Evolutionary conservation across 2,113 vertebrate genomes (phyloP).

Genomic region (Girardinichthys multiradiatus): DNA sequence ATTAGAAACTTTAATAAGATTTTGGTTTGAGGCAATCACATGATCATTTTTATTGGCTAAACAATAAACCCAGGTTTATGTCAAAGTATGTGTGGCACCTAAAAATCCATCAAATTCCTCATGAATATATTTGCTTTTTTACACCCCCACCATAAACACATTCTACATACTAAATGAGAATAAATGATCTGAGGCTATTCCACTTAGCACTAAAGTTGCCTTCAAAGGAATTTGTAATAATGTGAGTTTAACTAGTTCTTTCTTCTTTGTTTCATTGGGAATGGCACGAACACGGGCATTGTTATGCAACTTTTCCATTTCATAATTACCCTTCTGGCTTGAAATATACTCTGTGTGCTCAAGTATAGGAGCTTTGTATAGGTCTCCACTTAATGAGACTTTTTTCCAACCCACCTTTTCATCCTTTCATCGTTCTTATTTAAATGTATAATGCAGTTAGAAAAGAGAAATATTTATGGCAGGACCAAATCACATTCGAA

Average conservation of each 20-base stretch:
- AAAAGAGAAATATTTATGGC: constrained; percentile 45
- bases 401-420: constrained; percentile 11
- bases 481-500: constrained; percentile 39
- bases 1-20: not conserved
- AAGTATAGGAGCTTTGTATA: not conserved
- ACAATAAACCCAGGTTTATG: constrained; percentile 6
- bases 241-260: not conserved
- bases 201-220: not conserved
- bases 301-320: not conserved
- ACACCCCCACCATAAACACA: not conserved
- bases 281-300: not conserved
- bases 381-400: not conserved
- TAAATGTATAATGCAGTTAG: constrained; percentile 47
- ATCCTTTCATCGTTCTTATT: constrained; percentile 39
- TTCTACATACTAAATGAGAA: not conserved
- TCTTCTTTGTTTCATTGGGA: not conserved
- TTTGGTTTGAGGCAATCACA: not conserved
- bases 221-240: not conserved
- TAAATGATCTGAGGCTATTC: not conserved
- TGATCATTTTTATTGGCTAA: constrained; percentile 13
- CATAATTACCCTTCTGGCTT: not conserved
- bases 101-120: not conserved
- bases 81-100: not conserved
- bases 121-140: not conserved
- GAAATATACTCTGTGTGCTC: not conserved